Base-by-base conservation (phyloP, 1,140 invertebrate species). In the Trichonephila clavipes region DNA sequence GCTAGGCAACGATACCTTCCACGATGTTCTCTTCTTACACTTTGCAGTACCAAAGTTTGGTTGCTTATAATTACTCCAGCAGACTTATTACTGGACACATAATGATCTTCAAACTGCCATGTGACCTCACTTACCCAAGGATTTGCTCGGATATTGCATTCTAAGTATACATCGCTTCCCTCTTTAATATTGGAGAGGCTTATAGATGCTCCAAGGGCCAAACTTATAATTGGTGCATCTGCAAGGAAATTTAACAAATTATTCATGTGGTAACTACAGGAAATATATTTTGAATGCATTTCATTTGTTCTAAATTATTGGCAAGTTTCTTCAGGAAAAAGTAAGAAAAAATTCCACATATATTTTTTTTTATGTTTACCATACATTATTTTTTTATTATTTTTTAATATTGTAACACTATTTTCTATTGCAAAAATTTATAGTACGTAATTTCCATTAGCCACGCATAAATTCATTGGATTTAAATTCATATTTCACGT, bases 141-240 rank as follows among this genome's bases (percentile, higher is more conserved):
- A 96, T 98, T 98, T n/a, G 98, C 97, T 95, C 97, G 97, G 94
- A 98, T 98, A 95, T 97, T 98, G 96, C 98, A 98, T 96, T 98
- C 98, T 95, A 98, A 97, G 95, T 98, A 98, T 82, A 98, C 98
- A 96, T 98, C 98, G 77, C 97, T 97, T 16, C 98, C 98, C 95
- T 96, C 96, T 94, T 96, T 95, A 85, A 96, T 98, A 96, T 98
- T 98, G 94, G 98, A 97, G 28, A 97, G 97, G 94, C 98, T 97
- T 90, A 98, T 96, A 24, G 90, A 94, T 10, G 94, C 89, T 58
- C 95, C 95, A 18, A 95, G 69, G 7, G 93, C 94, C 6, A 95
- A 66, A 81, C 93, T 95, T 24, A 95, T 69, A 34, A 95, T 94
- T 34, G 95, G 95, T 24, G 93, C 85, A 94, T 95, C 95, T 95